Conservation (phyloP, 2,113 vertebrate genomes). For the Ictalurus punctatus region DNA sequence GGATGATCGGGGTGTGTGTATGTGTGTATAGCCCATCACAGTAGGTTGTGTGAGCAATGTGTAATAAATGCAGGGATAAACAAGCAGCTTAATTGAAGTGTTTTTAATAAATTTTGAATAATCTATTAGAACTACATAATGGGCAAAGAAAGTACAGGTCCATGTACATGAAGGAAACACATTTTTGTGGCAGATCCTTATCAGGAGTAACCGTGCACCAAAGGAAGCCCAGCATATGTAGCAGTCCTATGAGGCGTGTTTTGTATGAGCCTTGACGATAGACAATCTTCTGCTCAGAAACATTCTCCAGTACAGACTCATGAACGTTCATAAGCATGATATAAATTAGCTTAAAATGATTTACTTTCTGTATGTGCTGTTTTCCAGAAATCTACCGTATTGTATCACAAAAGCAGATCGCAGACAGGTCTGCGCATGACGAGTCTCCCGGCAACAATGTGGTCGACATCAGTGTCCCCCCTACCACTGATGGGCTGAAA, state of each 20-base stretch:
- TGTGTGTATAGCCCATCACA: no score
- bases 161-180: neutral
- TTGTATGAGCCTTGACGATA: neutral
- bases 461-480: conserved; percentile 95
- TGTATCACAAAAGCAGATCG: conserved; percentile 96
- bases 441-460: conserved; percentile 98
- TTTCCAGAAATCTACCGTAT: conserved; percentile 93
- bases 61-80: neutral
- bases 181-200: neutral
- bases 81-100: neutral
- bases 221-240: neutral
- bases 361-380: neutral
- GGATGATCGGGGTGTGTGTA: no score
- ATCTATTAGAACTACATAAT: neutral
- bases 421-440: conserved; percentile 85
- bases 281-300: neutral
- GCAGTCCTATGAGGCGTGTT: neutral
- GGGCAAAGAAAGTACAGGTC: neutral
- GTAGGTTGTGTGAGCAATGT: neutral
- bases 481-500: conserved; percentile 91
- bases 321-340: neutral
- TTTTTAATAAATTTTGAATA: neutral
- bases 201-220: neutral
- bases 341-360: neutral
- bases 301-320: neutral